Evolutionary conservation across 2,797 vertebrate genomes (phyloP).

Genomic region (Syncerus caffer): DNA sequence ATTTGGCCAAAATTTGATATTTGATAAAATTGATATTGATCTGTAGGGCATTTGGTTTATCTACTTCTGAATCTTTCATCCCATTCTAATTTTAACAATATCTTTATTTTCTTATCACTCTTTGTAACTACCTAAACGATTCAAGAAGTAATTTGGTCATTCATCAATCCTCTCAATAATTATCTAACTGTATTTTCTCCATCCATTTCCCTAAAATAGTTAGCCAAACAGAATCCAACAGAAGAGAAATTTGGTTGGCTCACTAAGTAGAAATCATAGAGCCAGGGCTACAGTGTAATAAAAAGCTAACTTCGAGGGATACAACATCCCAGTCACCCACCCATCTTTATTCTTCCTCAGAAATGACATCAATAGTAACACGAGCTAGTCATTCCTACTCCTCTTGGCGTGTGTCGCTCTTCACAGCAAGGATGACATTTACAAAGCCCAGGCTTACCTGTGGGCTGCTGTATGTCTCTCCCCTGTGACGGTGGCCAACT

Average conservation of each 20-base stretch:
- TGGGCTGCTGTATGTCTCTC: background rate
- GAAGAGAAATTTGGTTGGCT: background rate
- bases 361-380: background rate
- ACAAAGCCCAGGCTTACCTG: background rate
- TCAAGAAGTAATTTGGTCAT: slow-evolving; percentile 1
- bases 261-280: background rate
- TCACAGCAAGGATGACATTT: background rate
- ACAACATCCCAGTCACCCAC: background rate
- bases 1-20: background rate
- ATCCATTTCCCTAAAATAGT: background rate
- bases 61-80: slow-evolving; percentile 27
- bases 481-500: background rate
- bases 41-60: background rate
- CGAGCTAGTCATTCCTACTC: background rate
- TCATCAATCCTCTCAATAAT: background rate
- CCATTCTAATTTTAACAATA: slow-evolving; percentile 34
- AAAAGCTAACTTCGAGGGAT: background rate
- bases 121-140: slow-evolving; percentile 33
- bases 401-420: background rate
- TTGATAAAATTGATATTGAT: background rate
- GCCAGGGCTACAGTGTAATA: background rate
- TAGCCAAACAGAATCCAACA: background rate
- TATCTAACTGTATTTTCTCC: background rate
- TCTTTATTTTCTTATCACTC: slow-evolving; percentile 37
- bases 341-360: background rate